Evolutionary conservation across 2,113 vertebrate genomes (phyloP), one percentile per base, ranked within the genome.

Genomic region (Nettapus auritus): DNA sequence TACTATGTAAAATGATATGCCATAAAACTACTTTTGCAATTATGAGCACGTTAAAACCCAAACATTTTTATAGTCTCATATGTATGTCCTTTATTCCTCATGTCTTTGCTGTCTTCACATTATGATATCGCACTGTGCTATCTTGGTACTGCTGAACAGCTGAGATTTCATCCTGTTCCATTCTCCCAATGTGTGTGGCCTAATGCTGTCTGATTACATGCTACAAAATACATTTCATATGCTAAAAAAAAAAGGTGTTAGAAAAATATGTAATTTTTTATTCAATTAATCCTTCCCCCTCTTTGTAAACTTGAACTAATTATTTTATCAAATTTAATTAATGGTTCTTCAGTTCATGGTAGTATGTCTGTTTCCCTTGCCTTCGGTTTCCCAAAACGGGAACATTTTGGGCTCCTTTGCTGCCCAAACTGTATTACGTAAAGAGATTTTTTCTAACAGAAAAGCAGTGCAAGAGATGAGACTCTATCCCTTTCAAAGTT

Each of bases 171-270:
- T 63, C 63, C 46, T 36, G 21, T 77, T 87, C 28, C 28, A 28
- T 11, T 28, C 3, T 33, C 66, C 18, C 13, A 1, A 0, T 0
- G 0, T 18, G 29, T 33, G 18, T 68, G 9, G 29, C 44, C 21
- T 70, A 56, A 63, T 17, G 20, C 44, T 73, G 7, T 9, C 48
- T 88, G 38, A 52, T 19, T n/a, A 25, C 19, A 44, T 11, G 38
- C 69, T 79, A 70, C 22, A 71, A 60, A 79, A 52, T 19, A 56
- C 3, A 11, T 15, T 48, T 19, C 31, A 25, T 21, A 44, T 12
- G 38, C 69, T 82, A 67, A 22, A 68, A 60, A 68, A 60, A 79
- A 50, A 16, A 56, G 2, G 14, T 15, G 42, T 48, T 48, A 48
- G 20, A 22, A 48, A 21, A 48, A 48, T 68, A 66, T 60, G 52